Evolutionary conservation across 2,888 invertebrate species (phyloP), one percentile per base, ranked within the genome.

Genomic region (Nasonia oneida): DNA sequence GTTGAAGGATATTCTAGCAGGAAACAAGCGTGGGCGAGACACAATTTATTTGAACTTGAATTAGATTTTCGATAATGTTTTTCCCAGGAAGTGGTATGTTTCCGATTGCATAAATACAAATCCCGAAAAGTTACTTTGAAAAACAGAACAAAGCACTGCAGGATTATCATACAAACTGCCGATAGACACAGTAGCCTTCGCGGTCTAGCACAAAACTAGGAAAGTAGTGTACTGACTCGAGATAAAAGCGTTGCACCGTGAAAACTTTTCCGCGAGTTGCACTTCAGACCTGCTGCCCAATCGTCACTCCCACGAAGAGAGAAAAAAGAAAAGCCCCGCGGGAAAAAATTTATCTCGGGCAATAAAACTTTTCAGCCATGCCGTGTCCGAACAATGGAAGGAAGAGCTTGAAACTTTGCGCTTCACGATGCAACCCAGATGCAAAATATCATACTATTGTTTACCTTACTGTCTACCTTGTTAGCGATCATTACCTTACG

Each of bases 301-400:
- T 82, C 73, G 42, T 42, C 78, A 73, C 61, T 18, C 14, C 29
- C 29, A 33, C 67, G 12, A 14, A n/a, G 23, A 33, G 8, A 39
- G 3, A 70, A 64, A 70, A 82, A 67, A 33, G 18, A 39, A 57
- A n/a, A 29, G 29, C 61, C 67, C n/a, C 8, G n/a, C 47, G 18
- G 33, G 8, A 76, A 70, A 53, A 76, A 70, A 53, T 50, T 23
- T 8, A 73, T 6, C 18, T 57, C 33, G 39, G n/a, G 18, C 33
- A 61, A 61, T 70, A 77, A 42, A 81, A 83, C 18, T 77, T 83
- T 83, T 77, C n/a, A 50, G n/a, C 82, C 42, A 12, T 5, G 53
- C 18, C 23, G n/a, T n/a, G 57, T 42, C 53, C 42, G 33, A 15
- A 8, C n/a, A 73, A 73, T n/a, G 57, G 29, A 64, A 78, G 14